Evolutionary conservation across 1,140 invertebrate genomes (phyloP).

Genomic region (Drosophila sp.): DNA sequence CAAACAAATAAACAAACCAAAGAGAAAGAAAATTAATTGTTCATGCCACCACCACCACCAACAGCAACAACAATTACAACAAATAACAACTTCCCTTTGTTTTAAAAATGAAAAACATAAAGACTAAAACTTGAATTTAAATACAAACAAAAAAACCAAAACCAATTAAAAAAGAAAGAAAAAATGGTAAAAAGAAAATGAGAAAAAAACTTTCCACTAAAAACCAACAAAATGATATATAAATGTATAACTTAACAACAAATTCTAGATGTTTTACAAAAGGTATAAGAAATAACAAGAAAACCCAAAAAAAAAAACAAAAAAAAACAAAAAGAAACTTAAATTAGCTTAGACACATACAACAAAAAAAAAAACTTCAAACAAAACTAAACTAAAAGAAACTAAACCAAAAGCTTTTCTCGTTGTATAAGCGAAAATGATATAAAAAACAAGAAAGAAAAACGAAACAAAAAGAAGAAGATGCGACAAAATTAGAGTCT

Average conservation of each 20-base stretch:
- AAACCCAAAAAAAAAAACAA: conserved; percentile 16
- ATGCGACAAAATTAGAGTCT: conserved; percentile 24
- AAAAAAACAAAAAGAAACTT: conserved; percentile 19
- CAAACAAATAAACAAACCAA: not conserved
- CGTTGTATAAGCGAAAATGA: conserved; percentile 20
- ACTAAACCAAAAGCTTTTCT: conserved; percentile 25
- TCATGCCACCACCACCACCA: conserved; percentile 24
- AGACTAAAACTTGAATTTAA: conserved; percentile 79
- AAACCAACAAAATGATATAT: conserved; percentile 34
- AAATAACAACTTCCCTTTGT: conserved; percentile 62
- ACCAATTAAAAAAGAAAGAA: conserved; percentile 27
- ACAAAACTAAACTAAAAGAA: conserved; percentile 53
- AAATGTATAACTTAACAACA: conserved; percentile 36
- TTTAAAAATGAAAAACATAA: conserved; percentile 72
- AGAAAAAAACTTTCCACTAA: conserved; percentile 53
- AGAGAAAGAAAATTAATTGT: conserved; percentile 13
- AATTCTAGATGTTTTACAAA: conserved; percentile 76
- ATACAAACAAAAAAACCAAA: conserved; percentile 44
- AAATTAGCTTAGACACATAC: conserved; percentile 26
- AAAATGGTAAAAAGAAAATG: conserved; percentile 9
- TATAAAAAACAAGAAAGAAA: not conserved
- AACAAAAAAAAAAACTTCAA: conserved; percentile 52
- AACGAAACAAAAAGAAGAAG: not conserved
- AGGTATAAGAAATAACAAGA: conserved; percentile 49
- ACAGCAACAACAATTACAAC: conserved; percentile 3